Percentiles rank a stretch among this genome's conserved stretches.
These are phyloP conservation scores for Amazona ochrocephala DNA, from an alignment of 2,797 vertebrate species.

Conservation along the genomic window DNA sequence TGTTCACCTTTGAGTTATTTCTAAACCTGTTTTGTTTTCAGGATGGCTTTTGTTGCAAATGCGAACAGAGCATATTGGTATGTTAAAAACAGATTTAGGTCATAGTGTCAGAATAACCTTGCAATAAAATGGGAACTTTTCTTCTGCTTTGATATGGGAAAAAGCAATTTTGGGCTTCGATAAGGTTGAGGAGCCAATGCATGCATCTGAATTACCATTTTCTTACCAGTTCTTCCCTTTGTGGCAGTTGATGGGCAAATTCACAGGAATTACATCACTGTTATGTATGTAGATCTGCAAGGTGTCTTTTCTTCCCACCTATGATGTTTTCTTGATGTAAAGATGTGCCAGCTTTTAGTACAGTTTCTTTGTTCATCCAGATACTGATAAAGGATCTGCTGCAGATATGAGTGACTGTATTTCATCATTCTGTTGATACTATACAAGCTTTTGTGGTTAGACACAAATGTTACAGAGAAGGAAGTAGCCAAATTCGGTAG, in stretches of 20 bases:
- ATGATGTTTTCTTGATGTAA: background rate
- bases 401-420: background rate
- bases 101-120: background rate
- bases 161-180: background rate
- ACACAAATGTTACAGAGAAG: background rate
- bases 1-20: background rate
- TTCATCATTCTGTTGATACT: background rate
- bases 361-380: background rate
- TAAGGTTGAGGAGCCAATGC: background rate
- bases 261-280: background rate
- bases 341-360: background rate
- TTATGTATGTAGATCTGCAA: background rate
- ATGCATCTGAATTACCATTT: background rate
- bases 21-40: background rate
- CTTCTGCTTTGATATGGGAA: background rate
- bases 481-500: background rate
- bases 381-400: background rate
- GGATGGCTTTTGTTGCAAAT: background rate
- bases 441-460: background rate
- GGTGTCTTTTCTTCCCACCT: background rate
- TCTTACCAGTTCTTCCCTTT: background rate
- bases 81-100: background rate
- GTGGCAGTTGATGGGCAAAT: background rate
- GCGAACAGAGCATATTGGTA: background rate
- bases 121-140: background rate